These are phyloP conservation scores for Pseudorhombus dupliciocellatus DNA, from an alignment of 2,113 vertebrate genomes.

Conservation along the genomic window DNA sequence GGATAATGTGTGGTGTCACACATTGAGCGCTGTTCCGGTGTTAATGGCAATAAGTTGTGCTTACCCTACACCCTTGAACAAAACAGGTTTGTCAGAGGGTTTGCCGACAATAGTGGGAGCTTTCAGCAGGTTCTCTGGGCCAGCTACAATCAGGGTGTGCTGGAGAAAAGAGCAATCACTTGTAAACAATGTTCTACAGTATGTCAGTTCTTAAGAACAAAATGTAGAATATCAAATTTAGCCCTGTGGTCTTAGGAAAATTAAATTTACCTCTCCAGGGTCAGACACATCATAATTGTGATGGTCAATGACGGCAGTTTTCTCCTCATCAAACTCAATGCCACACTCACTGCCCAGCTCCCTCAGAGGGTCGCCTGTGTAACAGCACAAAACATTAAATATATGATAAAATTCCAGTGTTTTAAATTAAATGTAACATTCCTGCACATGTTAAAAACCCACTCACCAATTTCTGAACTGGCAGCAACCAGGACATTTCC, in stretches of 20 bases:
- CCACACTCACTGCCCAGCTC: constrained; percentile 98
- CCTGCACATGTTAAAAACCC: not conserved
- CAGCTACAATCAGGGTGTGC: constrained; percentile 94
- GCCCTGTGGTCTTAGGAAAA: not conserved
- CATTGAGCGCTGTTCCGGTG: too few relatives aligned
- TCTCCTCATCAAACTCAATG: constrained; percentile 98
- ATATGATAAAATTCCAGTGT: not conserved
- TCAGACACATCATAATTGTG: constrained; percentile 95
- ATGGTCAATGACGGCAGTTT: constrained; percentile 95
- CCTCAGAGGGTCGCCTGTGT: constrained; percentile 91
- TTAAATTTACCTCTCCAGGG: constrained; percentile 88
- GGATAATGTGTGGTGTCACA: not conserved
- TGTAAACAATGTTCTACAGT: not conserved
- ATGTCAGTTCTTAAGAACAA: not conserved
- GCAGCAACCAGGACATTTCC: constrained; percentile 94
- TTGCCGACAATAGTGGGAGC: constrained; percentile 94
- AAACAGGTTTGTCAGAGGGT: constrained; percentile 86
- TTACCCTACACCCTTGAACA: constrained; percentile 97
- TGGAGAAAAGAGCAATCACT: constrained; percentile 58
- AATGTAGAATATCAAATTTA: not conserved
- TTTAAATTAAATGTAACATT: not conserved
- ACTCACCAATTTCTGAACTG: constrained; percentile 93
- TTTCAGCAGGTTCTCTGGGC: constrained; percentile 93
- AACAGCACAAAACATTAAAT: not conserved
- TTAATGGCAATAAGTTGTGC: constrained; percentile 25